phyloP scores from a whole-genome alignment of 2,113 vertebrate species.

The Alethe diademata region DNA sequence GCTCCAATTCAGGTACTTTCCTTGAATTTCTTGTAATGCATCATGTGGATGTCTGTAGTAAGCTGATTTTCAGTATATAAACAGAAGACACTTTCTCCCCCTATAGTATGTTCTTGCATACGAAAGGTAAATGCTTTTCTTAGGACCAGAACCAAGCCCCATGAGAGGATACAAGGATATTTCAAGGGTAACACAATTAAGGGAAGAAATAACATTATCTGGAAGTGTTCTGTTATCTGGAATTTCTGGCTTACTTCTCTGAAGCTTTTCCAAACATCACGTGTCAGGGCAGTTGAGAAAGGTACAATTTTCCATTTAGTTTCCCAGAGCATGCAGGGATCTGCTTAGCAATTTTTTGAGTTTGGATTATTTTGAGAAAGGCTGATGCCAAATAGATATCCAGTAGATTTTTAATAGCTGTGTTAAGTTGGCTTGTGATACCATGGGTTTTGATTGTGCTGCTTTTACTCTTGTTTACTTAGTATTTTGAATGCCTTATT shows the following conservation, averaged over 20 bases:
- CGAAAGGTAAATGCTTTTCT: background rate
- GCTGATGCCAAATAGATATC: background rate
- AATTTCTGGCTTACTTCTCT: conserved; percentile 15
- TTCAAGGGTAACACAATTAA: conserved; percentile 15
- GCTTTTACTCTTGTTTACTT: background rate
- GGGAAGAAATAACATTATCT: conserved; percentile 44
- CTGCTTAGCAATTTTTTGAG: background rate
- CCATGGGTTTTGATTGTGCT: background rate
- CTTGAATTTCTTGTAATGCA: background rate
- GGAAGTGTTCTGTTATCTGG: conserved; percentile 17
- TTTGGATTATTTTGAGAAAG: background rate
- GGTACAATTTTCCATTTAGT: background rate
- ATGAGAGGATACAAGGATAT: background rate
- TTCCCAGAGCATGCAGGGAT: background rate
- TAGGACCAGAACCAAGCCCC: background rate
- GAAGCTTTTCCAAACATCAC: background rate
- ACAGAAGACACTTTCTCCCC: background rate
- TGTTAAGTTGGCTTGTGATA: background rate
- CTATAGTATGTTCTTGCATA: background rate
- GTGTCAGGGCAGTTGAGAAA: background rate
- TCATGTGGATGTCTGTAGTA: background rate
- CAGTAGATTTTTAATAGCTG: background rate
- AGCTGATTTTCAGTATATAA: background rate
- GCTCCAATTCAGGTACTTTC: background rate
- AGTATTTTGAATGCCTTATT: background rate